Conservation (phyloP, 2,888 invertebrate genomes). For the Arctia plantaginis region DNA sequence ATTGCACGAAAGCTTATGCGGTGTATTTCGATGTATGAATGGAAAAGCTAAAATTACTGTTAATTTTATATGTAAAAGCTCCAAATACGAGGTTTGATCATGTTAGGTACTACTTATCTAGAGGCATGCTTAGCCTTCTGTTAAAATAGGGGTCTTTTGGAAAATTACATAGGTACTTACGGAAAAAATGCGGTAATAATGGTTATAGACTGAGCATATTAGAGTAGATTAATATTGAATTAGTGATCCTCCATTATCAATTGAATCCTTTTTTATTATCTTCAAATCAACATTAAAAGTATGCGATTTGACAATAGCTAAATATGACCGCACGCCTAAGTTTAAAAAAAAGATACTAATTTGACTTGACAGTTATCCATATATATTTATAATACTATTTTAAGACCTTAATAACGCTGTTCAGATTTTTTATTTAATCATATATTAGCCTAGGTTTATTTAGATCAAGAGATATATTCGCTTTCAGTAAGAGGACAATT, state of each 20-base stretch:
- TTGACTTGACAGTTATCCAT: too few relatives aligned
- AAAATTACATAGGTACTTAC: not conserved
- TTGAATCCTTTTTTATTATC: too few relatives aligned
- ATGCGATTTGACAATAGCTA: too few relatives aligned
- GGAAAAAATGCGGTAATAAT: not conserved
- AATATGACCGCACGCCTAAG: too few relatives aligned
- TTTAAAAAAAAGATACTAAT: too few relatives aligned
- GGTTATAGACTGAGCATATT: not conserved
- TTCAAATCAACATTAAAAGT: too few relatives aligned
- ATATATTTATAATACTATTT: too few relatives aligned
- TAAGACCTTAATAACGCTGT: too few relatives aligned
- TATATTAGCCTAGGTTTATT: not conserved
- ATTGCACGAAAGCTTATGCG: slow-evolving; percentile 32
- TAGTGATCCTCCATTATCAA: too few relatives aligned
- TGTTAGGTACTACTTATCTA: not conserved
- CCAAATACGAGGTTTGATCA: slow-evolving; percentile 8
- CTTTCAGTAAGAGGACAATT: too few relatives aligned
- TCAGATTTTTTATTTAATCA: too few relatives aligned
- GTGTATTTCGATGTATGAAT: slow-evolving; percentile 42
- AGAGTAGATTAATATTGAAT: too few relatives aligned
- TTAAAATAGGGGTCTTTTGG: not conserved
- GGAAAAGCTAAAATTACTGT: slow-evolving; percentile 47
- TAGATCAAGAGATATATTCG: not conserved
- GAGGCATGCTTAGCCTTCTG: not conserved
- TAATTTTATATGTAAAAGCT: slow-evolving; percentile 26